Percentiles rank a stretch among this genome's conserved stretches.
Conservation (phyloP, 1,140 invertebrate genomes). For the Zaprionus ornatus region DNA sequence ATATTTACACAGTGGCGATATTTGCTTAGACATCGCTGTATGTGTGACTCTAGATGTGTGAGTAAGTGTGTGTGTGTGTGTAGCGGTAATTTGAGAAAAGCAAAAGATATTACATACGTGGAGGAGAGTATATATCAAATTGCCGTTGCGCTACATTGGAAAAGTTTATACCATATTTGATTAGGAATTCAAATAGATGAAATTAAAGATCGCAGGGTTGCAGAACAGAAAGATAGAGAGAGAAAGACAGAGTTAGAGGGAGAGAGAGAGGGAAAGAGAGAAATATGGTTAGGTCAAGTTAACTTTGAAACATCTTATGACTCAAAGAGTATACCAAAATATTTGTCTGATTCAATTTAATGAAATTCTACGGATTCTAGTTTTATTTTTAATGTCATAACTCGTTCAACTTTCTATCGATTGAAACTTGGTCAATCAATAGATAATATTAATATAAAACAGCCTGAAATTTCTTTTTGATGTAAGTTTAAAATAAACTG, state of each 20-base stretch:
- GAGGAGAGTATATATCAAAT: constrained; percentile 52
- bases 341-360: neutral
- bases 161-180: constrained; percentile 33
- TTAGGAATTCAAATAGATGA: neutral
- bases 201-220: neutral
- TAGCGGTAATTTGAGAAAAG: constrained; percentile 53
- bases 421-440: neutral
- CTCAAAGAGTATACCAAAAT: too few species aligned
- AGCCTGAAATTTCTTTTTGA: neutral
- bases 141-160: constrained; percentile 47
- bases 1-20: constrained; percentile 75
- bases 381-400: neutral
- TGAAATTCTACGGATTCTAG: neutral
- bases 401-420: neutral
- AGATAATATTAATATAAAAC: neutral
- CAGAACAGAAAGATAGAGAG: neutral
- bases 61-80: constrained; percentile 14
- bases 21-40: constrained; percentile 58
- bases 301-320: neutral
- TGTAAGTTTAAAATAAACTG: neutral
- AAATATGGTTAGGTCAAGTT: neutral
- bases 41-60: neutral
- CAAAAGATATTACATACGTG: constrained; percentile 38
- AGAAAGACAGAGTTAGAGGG: neutral
- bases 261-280: neutral